Conservation (phyloP, 2,888 invertebrate genomes). For the Amphipyra berbera region DNA sequence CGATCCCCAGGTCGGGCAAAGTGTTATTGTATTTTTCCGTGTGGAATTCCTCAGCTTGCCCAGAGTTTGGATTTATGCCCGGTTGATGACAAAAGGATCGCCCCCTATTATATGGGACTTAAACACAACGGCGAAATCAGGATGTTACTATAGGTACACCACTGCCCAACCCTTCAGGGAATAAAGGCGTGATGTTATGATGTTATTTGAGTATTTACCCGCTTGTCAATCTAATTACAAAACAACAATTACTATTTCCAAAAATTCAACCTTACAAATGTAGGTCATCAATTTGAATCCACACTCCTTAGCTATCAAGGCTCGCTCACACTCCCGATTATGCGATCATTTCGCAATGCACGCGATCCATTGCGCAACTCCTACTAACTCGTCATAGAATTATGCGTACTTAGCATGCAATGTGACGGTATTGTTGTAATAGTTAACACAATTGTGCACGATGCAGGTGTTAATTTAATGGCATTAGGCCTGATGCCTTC, state of each 20-base stretch:
- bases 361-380: conserved; percentile 69
- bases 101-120: no score
- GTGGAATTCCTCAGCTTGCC: no score
- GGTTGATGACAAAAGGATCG: no score
- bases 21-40: no score
- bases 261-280: conserved; percentile 26
- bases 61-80: no score
- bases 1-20: no score
- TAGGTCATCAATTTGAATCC: conserved; percentile 31
- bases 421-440: conserved; percentile 71
- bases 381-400: conserved; percentile 61
- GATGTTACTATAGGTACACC: no score
- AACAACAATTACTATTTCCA: neutral
- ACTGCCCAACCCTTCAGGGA: no score
- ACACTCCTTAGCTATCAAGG: conserved; percentile 18
- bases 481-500: conserved; percentile 39
- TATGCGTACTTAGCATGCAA: conserved; percentile 75
- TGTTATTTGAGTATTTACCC: no score
- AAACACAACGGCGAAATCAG: no score
- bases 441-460: conserved; percentile 66
- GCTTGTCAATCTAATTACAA: no score
- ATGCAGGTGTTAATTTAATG: conserved; percentile 60
- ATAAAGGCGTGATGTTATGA: no score
- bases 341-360: conserved; percentile 40
- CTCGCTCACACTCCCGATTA: conserved; percentile 33